Evolutionary conservation across 2,113 vertebrate genomes (phyloP).

Genomic region (Promerops cafer): DNA sequence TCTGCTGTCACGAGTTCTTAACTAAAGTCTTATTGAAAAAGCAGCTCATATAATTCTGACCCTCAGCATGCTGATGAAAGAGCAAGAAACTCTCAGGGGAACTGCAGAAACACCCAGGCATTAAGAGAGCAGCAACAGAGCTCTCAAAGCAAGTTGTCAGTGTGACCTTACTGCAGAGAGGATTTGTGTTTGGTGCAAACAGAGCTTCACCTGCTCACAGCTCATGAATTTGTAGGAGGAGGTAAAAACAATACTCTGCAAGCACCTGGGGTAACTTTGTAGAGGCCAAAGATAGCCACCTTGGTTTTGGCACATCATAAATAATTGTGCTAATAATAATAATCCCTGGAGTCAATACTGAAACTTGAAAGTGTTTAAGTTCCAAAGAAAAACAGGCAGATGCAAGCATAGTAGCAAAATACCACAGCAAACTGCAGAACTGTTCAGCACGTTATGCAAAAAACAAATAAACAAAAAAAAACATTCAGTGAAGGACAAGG

Average conservation of each 20-base stretch:
- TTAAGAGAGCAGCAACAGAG: background rate
- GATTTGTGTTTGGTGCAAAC: background rate
- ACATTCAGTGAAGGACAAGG: background rate
- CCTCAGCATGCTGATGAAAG: background rate
- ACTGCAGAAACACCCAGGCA: background rate
- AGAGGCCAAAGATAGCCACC: background rate
- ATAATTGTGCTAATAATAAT: background rate
- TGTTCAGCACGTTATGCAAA: background rate
- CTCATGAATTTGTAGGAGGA: background rate
- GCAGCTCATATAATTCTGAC: background rate
- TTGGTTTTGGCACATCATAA: background rate
- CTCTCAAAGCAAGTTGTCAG: background rate
- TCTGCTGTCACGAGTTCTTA: background rate
- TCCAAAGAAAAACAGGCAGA: background rate
- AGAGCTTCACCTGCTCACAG: background rate
- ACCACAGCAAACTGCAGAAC: background rate
- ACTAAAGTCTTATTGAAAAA: background rate
- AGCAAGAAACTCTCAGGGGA: background rate
- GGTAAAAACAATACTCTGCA: background rate
- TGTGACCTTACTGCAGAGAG: background rate
- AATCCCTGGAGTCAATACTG: background rate
- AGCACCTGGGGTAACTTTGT: background rate
- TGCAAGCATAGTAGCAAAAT: background rate
- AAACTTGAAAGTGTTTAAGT: background rate
- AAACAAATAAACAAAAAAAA: background rate